Percentiles rank a stretch among this genome's conserved stretches.
phyloP scores from a whole-genome alignment of 2,888 invertebrate species.

The Microplitis deprimator region DNA sequence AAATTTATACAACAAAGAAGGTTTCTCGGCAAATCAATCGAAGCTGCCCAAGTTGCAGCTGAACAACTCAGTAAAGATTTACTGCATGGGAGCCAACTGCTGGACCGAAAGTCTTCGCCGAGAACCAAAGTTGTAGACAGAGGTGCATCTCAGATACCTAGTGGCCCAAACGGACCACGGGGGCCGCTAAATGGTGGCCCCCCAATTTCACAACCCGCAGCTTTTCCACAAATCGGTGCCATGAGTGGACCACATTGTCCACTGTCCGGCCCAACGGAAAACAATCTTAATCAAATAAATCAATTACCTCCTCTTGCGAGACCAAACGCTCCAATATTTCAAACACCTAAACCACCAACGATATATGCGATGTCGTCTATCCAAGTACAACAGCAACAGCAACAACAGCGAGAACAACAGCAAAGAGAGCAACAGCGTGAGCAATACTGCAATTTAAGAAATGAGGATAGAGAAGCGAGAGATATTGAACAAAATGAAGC shows the following conservation, averaged over 20 bases:
- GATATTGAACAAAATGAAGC: constrained; percentile 94
- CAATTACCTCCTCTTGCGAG: constrained; percentile 77
- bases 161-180: constrained; percentile 70
- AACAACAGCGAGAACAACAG: constrained; percentile 67
- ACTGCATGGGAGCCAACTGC: constrained; percentile 84
- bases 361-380: constrained; percentile 70
- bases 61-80: constrained; percentile 90
- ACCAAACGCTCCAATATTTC: constrained; percentile 83
- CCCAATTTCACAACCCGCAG: constrained; percentile 71
- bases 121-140: constrained; percentile 83
- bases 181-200: constrained; percentile 70
- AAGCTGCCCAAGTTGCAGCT: constrained; percentile 84
- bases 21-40: constrained; percentile 82
- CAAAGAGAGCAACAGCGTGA: constrained; percentile 65
- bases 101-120: constrained; percentile 86
- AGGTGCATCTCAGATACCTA: constrained; percentile 73
- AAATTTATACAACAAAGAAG: constrained; percentile 88
- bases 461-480: constrained; percentile 66
- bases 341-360: constrained; percentile 84
- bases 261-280: constrained; percentile 69
- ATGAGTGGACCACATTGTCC: constrained; percentile 68
- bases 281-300: constrained; percentile 76
- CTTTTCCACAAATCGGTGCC: constrained; percentile 75
- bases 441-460: constrained; percentile 66
- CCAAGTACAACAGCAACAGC: constrained; percentile 72